Percentiles rank a stretch among this genome's conserved stretches.
phyloP scores from a whole-genome alignment of 2,797 vertebrate genomes.

The Sciurus vulgaris region DNA sequence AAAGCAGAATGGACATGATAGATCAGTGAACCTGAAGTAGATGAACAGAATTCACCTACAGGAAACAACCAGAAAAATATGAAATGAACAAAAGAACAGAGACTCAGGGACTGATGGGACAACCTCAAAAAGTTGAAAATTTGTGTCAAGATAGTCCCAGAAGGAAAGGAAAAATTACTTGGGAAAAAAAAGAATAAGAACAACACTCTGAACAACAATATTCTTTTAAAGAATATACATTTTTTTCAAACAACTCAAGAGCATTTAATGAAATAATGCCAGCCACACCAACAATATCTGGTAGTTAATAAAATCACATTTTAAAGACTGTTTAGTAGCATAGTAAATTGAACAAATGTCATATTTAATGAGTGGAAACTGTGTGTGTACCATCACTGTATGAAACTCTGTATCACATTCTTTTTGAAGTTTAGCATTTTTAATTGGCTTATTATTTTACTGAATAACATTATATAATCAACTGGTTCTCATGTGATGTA shows the following conservation, averaged over 20 bases:
- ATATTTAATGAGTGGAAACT: background rate
- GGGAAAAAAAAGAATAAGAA: background rate
- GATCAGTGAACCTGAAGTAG: background rate
- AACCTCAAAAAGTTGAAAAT: background rate
- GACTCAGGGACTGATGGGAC: background rate
- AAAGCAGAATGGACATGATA: background rate
- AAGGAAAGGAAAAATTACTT: background rate
- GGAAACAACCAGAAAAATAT: background rate
- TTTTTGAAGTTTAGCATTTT: background rate
- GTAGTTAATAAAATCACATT: background rate
- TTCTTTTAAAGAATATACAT: background rate
- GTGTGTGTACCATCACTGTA: background rate
- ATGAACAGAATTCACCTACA: background rate
- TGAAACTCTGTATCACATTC: background rate
- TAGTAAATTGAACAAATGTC: background rate
- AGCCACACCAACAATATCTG: background rate
- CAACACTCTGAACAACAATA: background rate
- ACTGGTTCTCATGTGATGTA: background rate
- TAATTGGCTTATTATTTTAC: conserved; percentile 1
- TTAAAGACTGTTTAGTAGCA: background rate
- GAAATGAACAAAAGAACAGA: background rate
- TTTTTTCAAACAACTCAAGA: background rate
- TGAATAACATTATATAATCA: background rate
- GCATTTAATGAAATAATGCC: background rate
- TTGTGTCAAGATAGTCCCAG: background rate